Evolutionary conservation across 2,888 invertebrate species (phyloP).

Genomic region (Halictus ligatus): DNA sequence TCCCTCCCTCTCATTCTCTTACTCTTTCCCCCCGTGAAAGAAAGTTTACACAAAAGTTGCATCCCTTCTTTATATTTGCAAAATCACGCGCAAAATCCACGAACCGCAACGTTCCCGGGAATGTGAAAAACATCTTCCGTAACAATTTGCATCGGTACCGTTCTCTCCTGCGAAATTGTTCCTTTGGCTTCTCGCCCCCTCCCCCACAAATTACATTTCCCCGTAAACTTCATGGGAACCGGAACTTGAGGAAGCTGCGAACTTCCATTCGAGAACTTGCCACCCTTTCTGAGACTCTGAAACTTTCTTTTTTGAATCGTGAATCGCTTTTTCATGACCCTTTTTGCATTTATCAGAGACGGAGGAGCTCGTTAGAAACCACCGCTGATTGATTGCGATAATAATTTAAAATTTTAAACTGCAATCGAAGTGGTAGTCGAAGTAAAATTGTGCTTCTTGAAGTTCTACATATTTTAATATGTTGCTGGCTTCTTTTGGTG

Average conservation of each 20-base stretch:
- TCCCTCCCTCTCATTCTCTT: not conserved
- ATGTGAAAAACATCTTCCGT: not conserved
- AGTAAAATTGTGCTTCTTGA: too few relatives aligned
- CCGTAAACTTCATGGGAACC: conserved; percentile 5
- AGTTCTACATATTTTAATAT: too few relatives aligned
- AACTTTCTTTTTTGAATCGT: not conserved
- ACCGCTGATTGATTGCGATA: not conserved
- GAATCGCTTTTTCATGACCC: not conserved
- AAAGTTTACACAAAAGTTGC: not conserved
- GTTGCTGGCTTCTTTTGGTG: too few relatives aligned
- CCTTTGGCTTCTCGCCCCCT: not conserved
- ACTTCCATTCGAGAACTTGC: not conserved
- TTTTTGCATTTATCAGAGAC: not conserved
- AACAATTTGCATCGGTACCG: not conserved
- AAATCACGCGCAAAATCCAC: not conserved
- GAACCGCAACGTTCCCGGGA: not conserved
- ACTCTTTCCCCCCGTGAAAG: not conserved
- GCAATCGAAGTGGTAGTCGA: too few relatives aligned
- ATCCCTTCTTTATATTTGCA: not conserved
- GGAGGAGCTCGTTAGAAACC: not conserved
- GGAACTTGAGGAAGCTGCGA: not conserved
- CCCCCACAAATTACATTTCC: not conserved
- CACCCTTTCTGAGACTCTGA: not conserved
- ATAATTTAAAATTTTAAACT: not conserved
- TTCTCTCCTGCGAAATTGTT: not conserved